phyloP scores from a whole-genome alignment of 2,113 vertebrate genomes.

The Cynoglossus semilaevis region DNA sequence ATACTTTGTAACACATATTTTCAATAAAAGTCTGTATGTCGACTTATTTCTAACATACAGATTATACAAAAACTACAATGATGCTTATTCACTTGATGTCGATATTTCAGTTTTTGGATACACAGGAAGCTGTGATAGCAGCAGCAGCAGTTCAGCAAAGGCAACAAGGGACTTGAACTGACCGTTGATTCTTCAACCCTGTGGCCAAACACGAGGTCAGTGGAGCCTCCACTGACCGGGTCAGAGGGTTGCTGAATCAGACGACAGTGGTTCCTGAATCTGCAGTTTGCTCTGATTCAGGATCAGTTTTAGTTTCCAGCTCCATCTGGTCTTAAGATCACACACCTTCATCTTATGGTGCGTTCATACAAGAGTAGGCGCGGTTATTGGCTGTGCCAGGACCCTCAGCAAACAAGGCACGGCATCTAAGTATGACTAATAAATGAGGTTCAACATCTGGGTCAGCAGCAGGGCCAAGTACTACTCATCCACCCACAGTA shows the following conservation, averaged over 20 bases:
- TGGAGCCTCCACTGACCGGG: not conserved
- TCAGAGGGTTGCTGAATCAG: conserved; percentile 26
- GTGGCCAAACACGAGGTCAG: conserved; percentile 14
- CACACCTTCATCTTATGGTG: no score
- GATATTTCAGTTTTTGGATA: conserved; percentile 65
- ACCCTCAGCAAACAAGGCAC: no score
- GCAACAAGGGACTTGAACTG: conserved; percentile 51
- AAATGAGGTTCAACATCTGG: no score
- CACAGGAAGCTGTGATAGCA: conserved; percentile 77
- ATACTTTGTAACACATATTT: conserved; percentile 79
- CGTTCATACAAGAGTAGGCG: no score
- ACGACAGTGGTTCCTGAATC: conserved; percentile 27
- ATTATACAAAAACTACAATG: conserved; percentile 52
- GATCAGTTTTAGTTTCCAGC: conserved; percentile 27
- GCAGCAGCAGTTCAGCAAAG: conserved; percentile 81
- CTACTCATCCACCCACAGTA: no score
- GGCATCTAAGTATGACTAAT: no score
- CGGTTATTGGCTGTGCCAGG: no score
- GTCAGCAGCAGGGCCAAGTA: no score
- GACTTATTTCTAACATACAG: conserved; percentile 71
- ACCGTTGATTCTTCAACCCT: conserved; percentile 13
- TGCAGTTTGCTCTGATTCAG: conserved; percentile 21
- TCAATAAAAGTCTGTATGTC: conserved; percentile 81
- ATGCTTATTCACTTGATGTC: conserved; percentile 40
- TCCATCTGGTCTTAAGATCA: not conserved